A percentile compares a stretch with the other conserved stretches of the same genome.
These are phyloP conservation scores for Fringilla coelebs DNA, from an alignment of 2,797 vertebrate genomes.

Conservation along the genomic window DNA sequence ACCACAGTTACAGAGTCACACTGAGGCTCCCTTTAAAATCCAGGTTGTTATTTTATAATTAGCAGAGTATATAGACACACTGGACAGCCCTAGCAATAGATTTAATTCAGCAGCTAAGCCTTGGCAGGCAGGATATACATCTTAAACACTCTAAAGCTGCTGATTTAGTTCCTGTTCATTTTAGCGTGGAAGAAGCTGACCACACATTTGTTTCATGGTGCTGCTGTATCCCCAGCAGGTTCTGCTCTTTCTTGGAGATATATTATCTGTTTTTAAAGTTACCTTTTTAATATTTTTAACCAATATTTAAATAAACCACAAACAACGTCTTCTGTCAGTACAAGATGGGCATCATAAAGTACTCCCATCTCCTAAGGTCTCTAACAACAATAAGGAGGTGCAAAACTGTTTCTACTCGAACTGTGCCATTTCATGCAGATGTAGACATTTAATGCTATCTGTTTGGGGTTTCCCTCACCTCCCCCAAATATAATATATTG, in stretches of 20 bases:
- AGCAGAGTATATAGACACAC: neutral
- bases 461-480: accelerated
- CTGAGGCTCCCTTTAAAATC: constrained; percentile 31
- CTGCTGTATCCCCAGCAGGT: neutral
- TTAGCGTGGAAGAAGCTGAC: neutral
- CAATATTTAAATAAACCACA: neutral
- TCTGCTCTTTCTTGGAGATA: neutral
- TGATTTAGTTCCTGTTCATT: constrained; percentile 12
- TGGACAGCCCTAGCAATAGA: neutral
- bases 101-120: constrained; percentile 12
- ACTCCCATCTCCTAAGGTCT: neutral
- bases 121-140: neutral
- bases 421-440: neutral
- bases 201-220: neutral
- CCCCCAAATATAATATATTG: neutral
- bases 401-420: neutral
- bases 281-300: too few species aligned
- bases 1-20: neutral
- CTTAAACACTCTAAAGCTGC: neutral
- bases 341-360: neutral
- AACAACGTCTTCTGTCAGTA: neutral
- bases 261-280: neutral
- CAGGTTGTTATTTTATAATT: constrained; percentile 42
- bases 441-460: neutral
- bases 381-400: neutral